Conservation (phyloP, 2,888 invertebrate species). For the Hofmannophila pseudospretella region DNA sequence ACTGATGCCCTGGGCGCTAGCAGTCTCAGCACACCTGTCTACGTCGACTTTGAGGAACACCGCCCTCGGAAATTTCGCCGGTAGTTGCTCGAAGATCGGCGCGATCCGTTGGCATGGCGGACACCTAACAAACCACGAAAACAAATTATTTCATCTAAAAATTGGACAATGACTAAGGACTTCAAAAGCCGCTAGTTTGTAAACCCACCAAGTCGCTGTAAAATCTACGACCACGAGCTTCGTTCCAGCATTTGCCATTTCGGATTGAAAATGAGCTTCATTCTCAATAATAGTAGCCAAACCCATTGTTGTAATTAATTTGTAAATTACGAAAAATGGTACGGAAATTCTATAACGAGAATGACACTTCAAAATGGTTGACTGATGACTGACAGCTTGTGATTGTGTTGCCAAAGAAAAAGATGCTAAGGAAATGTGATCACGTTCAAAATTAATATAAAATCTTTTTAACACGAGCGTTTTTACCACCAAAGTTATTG, state of each 20-base stretch:
- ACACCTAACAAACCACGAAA: constrained; percentile 82
- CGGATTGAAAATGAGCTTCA: constrained; percentile 90
- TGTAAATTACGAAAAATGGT: constrained; percentile 23
- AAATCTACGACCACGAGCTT: constrained; percentile 96
- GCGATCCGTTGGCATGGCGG: constrained; percentile 97
- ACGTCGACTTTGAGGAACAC: constrained; percentile 97
- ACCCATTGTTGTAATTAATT: constrained; percentile 61
- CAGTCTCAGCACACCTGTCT: constrained; percentile 93
- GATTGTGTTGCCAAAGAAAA: no score
- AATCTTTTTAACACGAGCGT: no score
- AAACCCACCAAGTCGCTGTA: constrained; percentile 91
- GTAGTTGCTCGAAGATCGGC: constrained; percentile 93
- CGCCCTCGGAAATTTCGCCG: constrained; percentile 91
- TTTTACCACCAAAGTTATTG: no score
- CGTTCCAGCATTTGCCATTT: constrained; percentile 89
- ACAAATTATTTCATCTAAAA: constrained; percentile 18
- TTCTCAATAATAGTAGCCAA: constrained; percentile 82
- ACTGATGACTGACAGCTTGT: no score
- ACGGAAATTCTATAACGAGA: constrained; percentile 28
- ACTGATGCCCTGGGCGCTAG: constrained; percentile 90
- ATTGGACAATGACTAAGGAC: constrained; percentile 50
- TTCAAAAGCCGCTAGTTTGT: constrained; percentile 34
- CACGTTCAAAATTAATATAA: no score
- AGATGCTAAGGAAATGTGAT: no score
- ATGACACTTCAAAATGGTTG: constrained; percentile 30